phyloP scores from a whole-genome alignment of 2,888 invertebrate genomes.

The Lycaena phlaeas region DNA sequence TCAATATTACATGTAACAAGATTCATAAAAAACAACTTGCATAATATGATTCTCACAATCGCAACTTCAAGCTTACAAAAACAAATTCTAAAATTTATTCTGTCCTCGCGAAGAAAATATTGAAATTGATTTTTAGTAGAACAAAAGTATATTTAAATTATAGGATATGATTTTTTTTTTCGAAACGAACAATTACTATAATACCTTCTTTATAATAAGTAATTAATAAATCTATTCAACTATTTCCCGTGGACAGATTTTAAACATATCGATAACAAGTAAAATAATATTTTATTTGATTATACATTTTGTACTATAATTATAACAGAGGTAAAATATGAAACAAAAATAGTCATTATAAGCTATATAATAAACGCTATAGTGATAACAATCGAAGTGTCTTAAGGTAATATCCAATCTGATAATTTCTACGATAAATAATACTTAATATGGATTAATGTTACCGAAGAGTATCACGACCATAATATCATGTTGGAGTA shows the following conservation, averaged over 20 bases:
- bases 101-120: background rate
- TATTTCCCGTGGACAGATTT: background rate
- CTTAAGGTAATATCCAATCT: conserved; percentile 3
- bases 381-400: conserved; percentile 15
- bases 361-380: conserved; percentile 34
- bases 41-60: conserved; percentile 8
- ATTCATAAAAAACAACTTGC: background rate
- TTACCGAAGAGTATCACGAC: background rate
- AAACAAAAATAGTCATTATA: conserved; percentile 29
- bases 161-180: too few relatives aligned
- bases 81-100: background rate
- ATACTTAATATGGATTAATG: conserved; percentile 2
- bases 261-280: background rate
- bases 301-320: conserved; percentile 42
- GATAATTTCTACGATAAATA: conserved; percentile 3
- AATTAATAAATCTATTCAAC: too few relatives aligned
- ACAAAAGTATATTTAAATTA: too few relatives aligned
- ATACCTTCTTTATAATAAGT: too few relatives aligned
- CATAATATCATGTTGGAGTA: conserved; percentile 3
- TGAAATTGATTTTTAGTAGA: too few relatives aligned
- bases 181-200: too few relatives aligned
- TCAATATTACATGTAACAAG: background rate
- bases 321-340: conserved; percentile 59
- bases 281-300: background rate
- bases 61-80: background rate